Evolutionary conservation across 1,140 invertebrate species (phyloP).

Genomic region (Papilio helenus): DNA sequence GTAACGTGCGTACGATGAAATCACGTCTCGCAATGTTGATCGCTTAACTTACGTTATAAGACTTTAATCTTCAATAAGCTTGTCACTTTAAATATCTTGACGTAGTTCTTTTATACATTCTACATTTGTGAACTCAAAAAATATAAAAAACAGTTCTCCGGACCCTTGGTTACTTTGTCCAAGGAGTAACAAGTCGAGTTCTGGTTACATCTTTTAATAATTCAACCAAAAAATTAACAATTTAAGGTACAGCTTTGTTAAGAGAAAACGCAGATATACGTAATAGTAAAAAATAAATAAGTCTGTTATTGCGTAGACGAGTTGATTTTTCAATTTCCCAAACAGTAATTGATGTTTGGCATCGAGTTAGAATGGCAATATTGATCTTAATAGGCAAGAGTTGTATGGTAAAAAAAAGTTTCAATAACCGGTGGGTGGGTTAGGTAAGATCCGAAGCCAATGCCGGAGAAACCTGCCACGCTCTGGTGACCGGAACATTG

Average conservation of each 20-base stretch:
- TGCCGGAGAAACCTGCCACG: conserved; percentile 75
- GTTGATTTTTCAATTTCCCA: conserved; percentile 62
- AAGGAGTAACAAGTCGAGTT: too few relatives aligned
- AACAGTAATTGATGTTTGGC: conserved; percentile 59
- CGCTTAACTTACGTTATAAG: neutral
- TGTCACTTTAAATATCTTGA: neutral
- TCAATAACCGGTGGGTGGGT: conserved; percentile 57
- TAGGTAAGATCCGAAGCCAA: conserved; percentile 73
- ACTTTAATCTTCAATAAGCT: neutral
- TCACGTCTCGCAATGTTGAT: conserved; percentile 4
- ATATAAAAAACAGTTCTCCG: too few relatives aligned
- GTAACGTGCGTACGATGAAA: conserved; percentile 24
- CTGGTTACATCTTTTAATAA: neutral
- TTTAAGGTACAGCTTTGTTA: neutral
- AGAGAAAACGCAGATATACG: neutral
- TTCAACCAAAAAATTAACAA: neutral
- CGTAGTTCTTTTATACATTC: neutral
- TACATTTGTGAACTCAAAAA: too few relatives aligned
- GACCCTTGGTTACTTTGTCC: too few relatives aligned
- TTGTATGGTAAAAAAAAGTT: conserved; percentile 65
- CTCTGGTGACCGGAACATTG: conserved; percentile 74
- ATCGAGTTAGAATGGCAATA: conserved; percentile 64
- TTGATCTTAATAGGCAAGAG: conserved; percentile 46
- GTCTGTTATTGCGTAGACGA: neutral
- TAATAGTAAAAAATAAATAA: neutral